Conservation (phyloP, 1,140 invertebrate species). For the Branchinecta lindahli region DNA sequence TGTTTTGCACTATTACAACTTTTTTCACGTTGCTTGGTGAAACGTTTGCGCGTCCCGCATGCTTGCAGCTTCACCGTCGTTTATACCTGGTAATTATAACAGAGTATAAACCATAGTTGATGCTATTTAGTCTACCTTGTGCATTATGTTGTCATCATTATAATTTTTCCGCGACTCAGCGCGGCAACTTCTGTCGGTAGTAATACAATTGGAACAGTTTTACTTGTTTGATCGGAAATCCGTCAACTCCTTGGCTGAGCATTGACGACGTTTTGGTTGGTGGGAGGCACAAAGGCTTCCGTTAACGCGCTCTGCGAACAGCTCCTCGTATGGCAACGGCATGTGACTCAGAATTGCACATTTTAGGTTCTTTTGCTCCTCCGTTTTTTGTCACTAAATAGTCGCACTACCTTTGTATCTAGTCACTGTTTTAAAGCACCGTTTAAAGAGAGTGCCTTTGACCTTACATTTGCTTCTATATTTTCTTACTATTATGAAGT, state of each 20-base stretch:
- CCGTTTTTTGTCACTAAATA: background rate
- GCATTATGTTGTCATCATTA: too few relatives aligned
- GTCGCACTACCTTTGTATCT: constrained; percentile 5
- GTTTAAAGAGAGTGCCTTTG: background rate
- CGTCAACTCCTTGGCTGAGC: background rate
- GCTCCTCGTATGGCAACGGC: background rate
- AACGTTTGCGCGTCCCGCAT: too few relatives aligned
- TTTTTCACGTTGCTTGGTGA: too few relatives aligned
- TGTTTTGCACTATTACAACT: too few relatives aligned
- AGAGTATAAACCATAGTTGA: too few relatives aligned
- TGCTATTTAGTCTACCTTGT: too few relatives aligned
- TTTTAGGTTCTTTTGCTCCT: background rate
- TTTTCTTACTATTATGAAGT: background rate
- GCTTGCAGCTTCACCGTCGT: too few relatives aligned
- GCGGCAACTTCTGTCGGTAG: too few relatives aligned
- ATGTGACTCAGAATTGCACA: background rate
- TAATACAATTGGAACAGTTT: too few relatives aligned
- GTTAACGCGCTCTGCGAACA: background rate
- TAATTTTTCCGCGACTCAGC: too few relatives aligned
- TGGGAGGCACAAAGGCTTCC: background rate
- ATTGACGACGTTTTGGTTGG: background rate
- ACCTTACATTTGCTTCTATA: background rate
- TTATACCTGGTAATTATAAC: too few relatives aligned
- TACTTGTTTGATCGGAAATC: background rate
- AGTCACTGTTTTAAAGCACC: background rate